A percentile compares a stretch with the other conserved stretches of the same genome.
Conservation (phyloP, 2,888 invertebrate genomes). For the Tetanocera ferruginea region DNA sequence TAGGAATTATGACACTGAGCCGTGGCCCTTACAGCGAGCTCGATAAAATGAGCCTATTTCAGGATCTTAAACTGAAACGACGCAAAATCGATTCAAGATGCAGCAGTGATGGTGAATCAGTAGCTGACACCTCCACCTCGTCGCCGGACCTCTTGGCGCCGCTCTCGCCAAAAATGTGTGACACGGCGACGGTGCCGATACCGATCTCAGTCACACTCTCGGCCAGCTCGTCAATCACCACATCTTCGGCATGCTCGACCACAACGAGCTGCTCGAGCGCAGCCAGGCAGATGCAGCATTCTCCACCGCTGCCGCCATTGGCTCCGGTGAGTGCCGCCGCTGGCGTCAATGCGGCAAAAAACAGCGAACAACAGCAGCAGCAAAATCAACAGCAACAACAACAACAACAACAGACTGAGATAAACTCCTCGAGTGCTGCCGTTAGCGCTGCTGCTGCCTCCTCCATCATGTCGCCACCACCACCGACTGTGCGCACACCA, state of each 20-base stretch:
- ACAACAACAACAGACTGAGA: slow-evolving; percentile 63
- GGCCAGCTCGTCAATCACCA: slow-evolving; percentile 54
- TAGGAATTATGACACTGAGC: slow-evolving; percentile 98
- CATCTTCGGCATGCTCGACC: slow-evolving; percentile 52
- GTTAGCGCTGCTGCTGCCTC: slow-evolving; percentile 60
- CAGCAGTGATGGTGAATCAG: slow-evolving; percentile 96
- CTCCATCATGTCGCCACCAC: slow-evolving; percentile 65
- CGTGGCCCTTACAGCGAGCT: slow-evolving; percentile 94
- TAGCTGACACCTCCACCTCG: slow-evolving; percentile 93
- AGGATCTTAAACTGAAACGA: slow-evolving; percentile 98
- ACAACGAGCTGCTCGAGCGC: slow-evolving; percentile 39
- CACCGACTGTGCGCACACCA: slow-evolving; percentile 54
- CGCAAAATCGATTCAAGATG: slow-evolving; percentile 97
- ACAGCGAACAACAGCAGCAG: slow-evolving; percentile 47
- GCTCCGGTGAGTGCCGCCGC: slow-evolving; percentile 43
- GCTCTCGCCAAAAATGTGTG: slow-evolving; percentile 85
- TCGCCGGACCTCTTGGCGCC: slow-evolving; percentile 89
- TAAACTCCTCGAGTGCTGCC: slow-evolving; percentile 63
- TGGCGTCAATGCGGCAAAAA: slow-evolving; percentile 50
- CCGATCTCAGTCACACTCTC: slow-evolving; percentile 53
- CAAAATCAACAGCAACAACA: slow-evolving; percentile 51
- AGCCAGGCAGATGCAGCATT: slow-evolving; percentile 46
- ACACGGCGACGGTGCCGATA: slow-evolving; percentile 56
- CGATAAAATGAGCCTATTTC: slow-evolving; percentile 99
- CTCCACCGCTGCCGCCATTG: slow-evolving; percentile 39